Base-by-base conservation (phyloP, 2,113 vertebrate genomes). In the Silurus asotus region DNA sequence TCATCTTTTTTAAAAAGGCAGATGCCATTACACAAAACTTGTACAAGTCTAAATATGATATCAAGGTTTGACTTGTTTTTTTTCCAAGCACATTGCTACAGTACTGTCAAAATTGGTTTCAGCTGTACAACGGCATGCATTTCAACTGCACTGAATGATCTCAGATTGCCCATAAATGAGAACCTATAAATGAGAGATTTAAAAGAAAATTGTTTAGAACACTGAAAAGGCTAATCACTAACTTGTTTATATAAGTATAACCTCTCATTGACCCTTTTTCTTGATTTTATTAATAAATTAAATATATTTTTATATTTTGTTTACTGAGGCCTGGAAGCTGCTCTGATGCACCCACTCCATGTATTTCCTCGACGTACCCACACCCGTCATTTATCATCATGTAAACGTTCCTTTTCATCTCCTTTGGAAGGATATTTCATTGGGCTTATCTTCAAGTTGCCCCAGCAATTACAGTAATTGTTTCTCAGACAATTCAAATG, bases 401-500 rank as follows among this genome's bases (percentile, higher is more conserved):
- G 13, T 55, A 23, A 56, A 80, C 45, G 56, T 48, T 56, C 17
- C 77, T 61, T 59, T 79, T 80, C 56, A 80, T 80, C 28, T 59
- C 25, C 25, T 28, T 79, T 59, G 8, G 56, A 55, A 59, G 28
- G 28, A 45, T 61, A 61, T 55, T 25, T 55, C 23, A 55, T 49
- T 17, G 15, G 74, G 25, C n/a, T 25, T 55, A 17, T 80, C 56
- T 23, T 61, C 48, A 61, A 70, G 65, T 58, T 23, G 53, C 58
- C 2, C 87, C 19, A 87, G 86, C 74, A 70, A 65, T 67, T 85
- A 69, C 58, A 53, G 51, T 69, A 62, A 79, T 79, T 65, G 59
- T 51, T 37, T 5, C 76, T 79, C 62, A 58, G 65, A 56, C 62
- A 69, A 79, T 48, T 67, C 48, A 83, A 69, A 8, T 13, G 20